These are phyloP conservation scores for Stegophylla sp. DNA, from an alignment of 2,888 invertebrate species.

Conservation along the genomic window DNA sequence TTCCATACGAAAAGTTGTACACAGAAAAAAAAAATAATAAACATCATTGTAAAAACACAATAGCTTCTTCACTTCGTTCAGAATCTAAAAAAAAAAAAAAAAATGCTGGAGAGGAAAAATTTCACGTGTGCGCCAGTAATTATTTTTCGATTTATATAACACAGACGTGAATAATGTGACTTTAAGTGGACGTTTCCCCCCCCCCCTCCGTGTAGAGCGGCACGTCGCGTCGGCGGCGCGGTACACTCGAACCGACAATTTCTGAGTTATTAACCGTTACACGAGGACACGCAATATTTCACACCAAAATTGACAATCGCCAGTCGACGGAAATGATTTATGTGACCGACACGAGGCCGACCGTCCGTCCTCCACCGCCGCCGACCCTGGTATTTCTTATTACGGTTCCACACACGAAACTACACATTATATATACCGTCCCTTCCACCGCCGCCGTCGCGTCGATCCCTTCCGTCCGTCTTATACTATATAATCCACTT, in stretches of 20 bases:
- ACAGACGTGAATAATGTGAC: conserved; percentile 52
- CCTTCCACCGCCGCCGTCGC: not conserved
- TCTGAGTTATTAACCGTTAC: conserved; percentile 57
- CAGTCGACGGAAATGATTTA: conserved; percentile 59
- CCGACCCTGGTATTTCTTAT: conserved; percentile 38
- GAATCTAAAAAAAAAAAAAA: no score
- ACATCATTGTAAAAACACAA: no score
- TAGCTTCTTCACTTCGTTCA: no score
- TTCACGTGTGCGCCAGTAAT: not conserved
- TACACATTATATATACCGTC: conserved; percentile 11
- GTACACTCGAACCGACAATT: conserved; percentile 49
- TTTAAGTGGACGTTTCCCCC: conserved; percentile 53
- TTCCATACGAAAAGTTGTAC: no score
- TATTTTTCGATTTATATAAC: conserved; percentile 48
- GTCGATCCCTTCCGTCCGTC: not conserved
- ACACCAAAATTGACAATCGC: conserved; percentile 57
- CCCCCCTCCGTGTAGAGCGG: not conserved
- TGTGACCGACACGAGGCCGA: conserved; percentile 40
- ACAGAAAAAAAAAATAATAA: no score
- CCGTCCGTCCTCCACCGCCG: not conserved
- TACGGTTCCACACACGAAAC: conserved; percentile 52
- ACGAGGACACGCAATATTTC: conserved; percentile 58
- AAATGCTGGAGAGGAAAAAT: conserved; percentile 10
- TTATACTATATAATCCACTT: conserved; percentile 39
- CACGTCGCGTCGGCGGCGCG: not conserved